A percentile compares a stretch with the other conserved stretches of the same genome.
These are phyloP conservation scores for Nymphalis c-album DNA, from an alignment of 2,888 invertebrate species.

Conservation along the genomic window DNA sequence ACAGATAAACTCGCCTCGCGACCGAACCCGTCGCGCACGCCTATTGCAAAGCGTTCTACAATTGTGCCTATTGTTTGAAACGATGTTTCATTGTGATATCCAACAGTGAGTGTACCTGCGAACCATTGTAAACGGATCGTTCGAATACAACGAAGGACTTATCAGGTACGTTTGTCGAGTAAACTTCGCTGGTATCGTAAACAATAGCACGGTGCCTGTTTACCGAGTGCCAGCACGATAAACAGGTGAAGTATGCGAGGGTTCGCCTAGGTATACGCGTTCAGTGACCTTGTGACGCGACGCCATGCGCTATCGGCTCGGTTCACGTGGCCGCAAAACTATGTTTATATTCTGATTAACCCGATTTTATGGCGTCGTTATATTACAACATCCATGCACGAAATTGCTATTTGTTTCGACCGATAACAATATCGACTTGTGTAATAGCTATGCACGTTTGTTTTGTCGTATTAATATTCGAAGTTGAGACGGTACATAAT, in stretches of 20 bases:
- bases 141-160: constrained; percentile 44
- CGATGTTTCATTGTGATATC: constrained; percentile 53
- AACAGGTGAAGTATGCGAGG: constrained; percentile 37
- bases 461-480: constrained; percentile 41
- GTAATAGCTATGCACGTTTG: constrained; percentile 33
- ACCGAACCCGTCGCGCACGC: constrained; percentile 3
- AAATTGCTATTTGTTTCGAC: constrained; percentile 5
- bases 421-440: constrained; percentile 3
- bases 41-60: neutral
- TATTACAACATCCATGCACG: constrained; percentile 11
- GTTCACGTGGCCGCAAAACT: constrained; percentile 38
- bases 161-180: constrained; percentile 56
- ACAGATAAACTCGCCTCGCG: constrained; percentile 55
- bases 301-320: constrained; percentile 31
- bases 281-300: constrained; percentile 54
- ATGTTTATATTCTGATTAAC: constrained; percentile 37
- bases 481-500: constrained; percentile 33
- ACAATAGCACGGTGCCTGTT: constrained; percentile 54
- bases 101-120: constrained; percentile 42
- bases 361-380: constrained; percentile 23
- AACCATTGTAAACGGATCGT: constrained; percentile 57
- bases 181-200: constrained; percentile 57
- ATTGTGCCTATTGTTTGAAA: constrained; percentile 50
- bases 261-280: constrained; percentile 51
- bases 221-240: constrained; percentile 43